phyloP scores from a whole-genome alignment of 2,797 vertebrate species.

The Gambusia yucatana region DNA sequence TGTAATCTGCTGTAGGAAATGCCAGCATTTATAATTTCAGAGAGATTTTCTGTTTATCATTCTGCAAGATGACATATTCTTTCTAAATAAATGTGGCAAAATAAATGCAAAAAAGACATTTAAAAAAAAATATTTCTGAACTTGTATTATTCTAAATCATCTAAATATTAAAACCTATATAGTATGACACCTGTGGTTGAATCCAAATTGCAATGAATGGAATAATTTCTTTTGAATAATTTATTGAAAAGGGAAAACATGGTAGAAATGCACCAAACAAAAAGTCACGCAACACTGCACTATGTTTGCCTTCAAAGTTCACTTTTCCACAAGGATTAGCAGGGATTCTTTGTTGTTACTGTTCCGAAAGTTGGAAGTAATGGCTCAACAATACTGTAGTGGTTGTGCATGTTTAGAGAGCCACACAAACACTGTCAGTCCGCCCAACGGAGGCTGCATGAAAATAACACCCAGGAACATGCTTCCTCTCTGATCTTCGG shows the following conservation, averaged over 20 bases:
- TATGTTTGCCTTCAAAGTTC: slow-evolving; percentile 19
- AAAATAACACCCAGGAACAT: slow-evolving; percentile 26
- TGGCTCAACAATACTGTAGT: slow-evolving; percentile 24
- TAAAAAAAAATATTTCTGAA: not conserved
- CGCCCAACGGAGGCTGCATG: slow-evolving; percentile 23
- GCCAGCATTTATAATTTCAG: not conserved
- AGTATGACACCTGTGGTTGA: not conserved
- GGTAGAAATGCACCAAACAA: not conserved
- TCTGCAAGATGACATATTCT: not conserved
- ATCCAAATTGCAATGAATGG: not conserved
- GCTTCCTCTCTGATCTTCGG: slow-evolving; percentile 18
- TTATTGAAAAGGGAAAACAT: not conserved
- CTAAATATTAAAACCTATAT: not conserved
- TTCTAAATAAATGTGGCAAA: not conserved
- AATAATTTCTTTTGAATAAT: not conserved
- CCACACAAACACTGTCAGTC: slow-evolving; percentile 49
- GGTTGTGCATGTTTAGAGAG: slow-evolving; percentile 48
- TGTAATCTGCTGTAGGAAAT: not conserved
- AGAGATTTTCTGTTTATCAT: not conserved
- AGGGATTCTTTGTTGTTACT: slow-evolving; percentile 8
- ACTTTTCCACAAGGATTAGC: not conserved
- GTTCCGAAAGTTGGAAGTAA: slow-evolving; percentile 13
- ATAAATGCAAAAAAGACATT: not conserved
- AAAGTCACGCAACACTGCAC: not conserved
- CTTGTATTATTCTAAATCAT: not conserved